These are phyloP conservation scores for Phyto melanocephala DNA, from an alignment of 2,888 invertebrate species.

Conservation along the genomic window DNA sequence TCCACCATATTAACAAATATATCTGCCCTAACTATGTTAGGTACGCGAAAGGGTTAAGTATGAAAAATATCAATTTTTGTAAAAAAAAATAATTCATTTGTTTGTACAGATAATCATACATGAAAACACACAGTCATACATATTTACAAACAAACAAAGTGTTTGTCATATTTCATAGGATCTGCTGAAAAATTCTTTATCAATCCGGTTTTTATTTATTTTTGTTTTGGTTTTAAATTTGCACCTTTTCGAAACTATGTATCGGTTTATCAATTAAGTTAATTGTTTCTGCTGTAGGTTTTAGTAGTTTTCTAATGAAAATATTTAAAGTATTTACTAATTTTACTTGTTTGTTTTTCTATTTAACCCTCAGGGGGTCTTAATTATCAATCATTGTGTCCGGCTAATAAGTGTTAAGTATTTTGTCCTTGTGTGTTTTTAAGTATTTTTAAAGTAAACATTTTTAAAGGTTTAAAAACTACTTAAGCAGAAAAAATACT, in stretches of 20 bases:
- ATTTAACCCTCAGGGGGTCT: background rate
- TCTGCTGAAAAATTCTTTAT: background rate
- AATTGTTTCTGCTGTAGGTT: constrained; percentile 18
- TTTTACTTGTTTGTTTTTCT: background rate
- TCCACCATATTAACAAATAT: no score
- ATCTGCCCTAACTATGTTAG: no score
- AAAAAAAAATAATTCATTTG: constrained; percentile 35
- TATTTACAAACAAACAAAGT: background rate
- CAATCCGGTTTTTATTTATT: constrained; percentile 40
- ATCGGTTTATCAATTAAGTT: background rate
- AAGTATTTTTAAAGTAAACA: no score
- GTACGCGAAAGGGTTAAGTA: no score
- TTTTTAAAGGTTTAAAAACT: no score
- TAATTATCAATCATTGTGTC: no score
- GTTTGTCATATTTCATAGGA: background rate
- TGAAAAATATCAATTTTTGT: background rate
- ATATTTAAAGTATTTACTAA: background rate
- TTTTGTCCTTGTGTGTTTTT: no score
- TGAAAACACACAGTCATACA: no score
- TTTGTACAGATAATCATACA: background rate
- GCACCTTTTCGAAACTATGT: constrained; percentile 17
- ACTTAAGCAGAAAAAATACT: no score
- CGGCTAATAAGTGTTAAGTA: no score
- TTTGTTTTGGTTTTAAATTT: constrained; percentile 40
- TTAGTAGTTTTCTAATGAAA: background rate